Conservation (phyloP, 2,113 vertebrate species). For the Cynoglossus semilaevis region DNA sequence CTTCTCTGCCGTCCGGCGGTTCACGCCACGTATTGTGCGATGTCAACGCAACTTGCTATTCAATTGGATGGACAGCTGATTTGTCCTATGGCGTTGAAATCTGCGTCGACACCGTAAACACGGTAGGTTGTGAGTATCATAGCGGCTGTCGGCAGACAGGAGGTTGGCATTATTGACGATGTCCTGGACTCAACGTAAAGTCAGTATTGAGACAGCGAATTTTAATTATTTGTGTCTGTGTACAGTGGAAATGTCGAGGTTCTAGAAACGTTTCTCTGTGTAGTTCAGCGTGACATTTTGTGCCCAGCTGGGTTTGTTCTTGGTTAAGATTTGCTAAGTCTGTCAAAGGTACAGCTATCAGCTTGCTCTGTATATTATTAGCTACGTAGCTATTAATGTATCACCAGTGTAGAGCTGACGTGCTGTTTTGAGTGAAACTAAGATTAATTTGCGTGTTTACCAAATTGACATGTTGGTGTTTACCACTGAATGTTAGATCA, state of each 20-base stretch:
- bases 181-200: conserved; percentile 37
- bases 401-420: neutral
- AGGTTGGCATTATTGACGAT: conserved; percentile 29
- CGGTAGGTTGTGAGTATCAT: neutral
- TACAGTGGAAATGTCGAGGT: neutral
- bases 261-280: neutral
- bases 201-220: conserved; percentile 37
- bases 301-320: neutral
- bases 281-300: neutral
- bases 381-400: conserved; percentile 6
- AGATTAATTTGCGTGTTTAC: neutral
- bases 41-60: conserved; percentile 62
- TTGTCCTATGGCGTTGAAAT: conserved; percentile 39
- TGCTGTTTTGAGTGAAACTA: neutral
- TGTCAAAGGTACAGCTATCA: conserved; percentile 43
- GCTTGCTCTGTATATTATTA: conserved; percentile 29
- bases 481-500: neutral
- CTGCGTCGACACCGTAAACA: neutral
- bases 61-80: conserved; percentile 16
- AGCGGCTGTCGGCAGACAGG: conserved; percentile 22
- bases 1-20: conserved; percentile 10
- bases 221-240: too few relatives aligned
- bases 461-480: neutral
- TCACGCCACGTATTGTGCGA: conserved; percentile 70
- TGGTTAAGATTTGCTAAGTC: conserved; percentile 18